Base-by-base conservation (phyloP, 2,888 invertebrate genomes). In the Ectobius pallidus region DNA sequence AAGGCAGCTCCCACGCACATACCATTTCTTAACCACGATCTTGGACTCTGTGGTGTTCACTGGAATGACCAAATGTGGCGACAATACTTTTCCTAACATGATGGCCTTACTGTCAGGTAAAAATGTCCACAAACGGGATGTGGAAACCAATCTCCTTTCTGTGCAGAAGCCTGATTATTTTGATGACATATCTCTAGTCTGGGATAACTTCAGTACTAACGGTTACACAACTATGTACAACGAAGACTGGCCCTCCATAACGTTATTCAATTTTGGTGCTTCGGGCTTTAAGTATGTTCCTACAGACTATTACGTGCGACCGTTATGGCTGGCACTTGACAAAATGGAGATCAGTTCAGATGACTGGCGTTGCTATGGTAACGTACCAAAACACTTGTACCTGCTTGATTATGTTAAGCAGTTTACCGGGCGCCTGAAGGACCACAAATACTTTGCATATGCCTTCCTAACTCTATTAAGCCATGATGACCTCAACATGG, bases 51-150 rank as follows among this genome's bases (percentile, higher is more conserved):
- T 80, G 18, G 81, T 82, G 49, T 75, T 83, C 73, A 72, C 78
- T 3, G 83, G 82, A 0, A 77, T 79, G 69, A 86, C 82, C 74
- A 87, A 86, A 78, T 84, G 86, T n/a, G 86, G 84, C 1, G 86
- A 86, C 77, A 87, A 86, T 76, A 86, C 86, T 0, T 85, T 83
- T 76, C 85, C 86, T 0, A 87, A 87, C 76, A 80, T 86, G 42
- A 79, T 84, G 7, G 83, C 86, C 0, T 78, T 86, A 77, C 79
- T 85, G 1, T 80, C 82, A 1, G 85, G 85, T 3, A 68, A 75
- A 18, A 72, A 73, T 72, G 68, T 34, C 32, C 18, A 61, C 14
- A 63, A 75, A 81, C 81, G 0, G 83, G 84, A 77, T 83, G 84
- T 84, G 83, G 77, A 81, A 81, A 68, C 20, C 42, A 49, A 20